A percentile compares a stretch with the other conserved stretches of the same genome.
phyloP scores from a whole-genome alignment of 2,113 vertebrate species.

The Campylomormyrus tamandua region DNA sequence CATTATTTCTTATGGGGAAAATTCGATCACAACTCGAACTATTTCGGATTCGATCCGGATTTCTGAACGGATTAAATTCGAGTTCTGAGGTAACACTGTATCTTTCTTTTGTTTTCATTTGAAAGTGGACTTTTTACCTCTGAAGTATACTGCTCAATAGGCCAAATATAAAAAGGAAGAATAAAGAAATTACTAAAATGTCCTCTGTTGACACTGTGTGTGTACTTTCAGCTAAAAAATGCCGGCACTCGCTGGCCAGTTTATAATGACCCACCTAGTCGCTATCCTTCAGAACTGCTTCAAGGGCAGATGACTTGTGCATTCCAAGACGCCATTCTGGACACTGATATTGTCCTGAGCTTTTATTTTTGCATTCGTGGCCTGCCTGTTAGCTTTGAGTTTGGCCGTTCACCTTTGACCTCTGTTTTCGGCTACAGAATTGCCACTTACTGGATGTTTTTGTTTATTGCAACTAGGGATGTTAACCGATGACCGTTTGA shows the following conservation, averaged over 20 bases:
- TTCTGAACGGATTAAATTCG: no score
- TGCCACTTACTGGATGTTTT: neutral
- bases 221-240: neutral
- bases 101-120: neutral
- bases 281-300: neutral
- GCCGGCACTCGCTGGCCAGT: neutral
- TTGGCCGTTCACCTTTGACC: neutral
- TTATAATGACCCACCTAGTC: neutral
- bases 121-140: neutral
- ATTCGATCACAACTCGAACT: no score
- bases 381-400: neutral
- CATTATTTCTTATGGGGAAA: no score
- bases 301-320: neutral
- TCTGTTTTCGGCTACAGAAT: neutral
- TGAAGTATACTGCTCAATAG: neutral
- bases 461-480: neutral
- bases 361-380: neutral
- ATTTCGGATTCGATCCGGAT: no score
- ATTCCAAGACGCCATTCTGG: neutral
- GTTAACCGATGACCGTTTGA: no score
- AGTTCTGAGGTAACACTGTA: no score
- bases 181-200: neutral
- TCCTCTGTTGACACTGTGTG: neutral
- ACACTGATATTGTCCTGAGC: neutral
- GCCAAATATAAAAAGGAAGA: neutral